Percentiles rank a stretch among this genome's conserved stretches.
Conservation (phyloP, 2,888 invertebrate species). For the Agrochola macilenta region DNA sequence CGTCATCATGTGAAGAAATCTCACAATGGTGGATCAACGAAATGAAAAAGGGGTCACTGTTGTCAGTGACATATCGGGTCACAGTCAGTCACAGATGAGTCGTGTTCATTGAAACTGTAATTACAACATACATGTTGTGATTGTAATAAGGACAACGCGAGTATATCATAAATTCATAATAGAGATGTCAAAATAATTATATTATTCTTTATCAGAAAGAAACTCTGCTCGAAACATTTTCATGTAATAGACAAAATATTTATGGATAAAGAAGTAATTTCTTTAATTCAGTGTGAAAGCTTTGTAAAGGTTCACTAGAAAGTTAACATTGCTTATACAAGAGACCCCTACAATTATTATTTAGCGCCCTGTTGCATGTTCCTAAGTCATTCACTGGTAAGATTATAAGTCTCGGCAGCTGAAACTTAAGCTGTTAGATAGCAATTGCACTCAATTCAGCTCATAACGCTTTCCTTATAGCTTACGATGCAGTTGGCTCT, state of each 20-base stretch:
- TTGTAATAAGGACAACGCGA: background rate
- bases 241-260: no score
- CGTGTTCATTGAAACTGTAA: slow-evolving; percentile 24
- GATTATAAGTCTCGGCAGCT: slow-evolving; percentile 12
- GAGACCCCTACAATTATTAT: background rate
- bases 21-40: background rate
- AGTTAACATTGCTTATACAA: background rate
- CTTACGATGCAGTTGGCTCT: slow-evolving; percentile 14
- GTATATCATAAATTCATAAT: background rate
- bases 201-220: background rate
- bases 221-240: background rate
- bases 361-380: background rate
- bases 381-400: slow-evolving; percentile 2
- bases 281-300: background rate
- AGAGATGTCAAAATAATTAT: background rate
- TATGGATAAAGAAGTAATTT: background rate
- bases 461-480: slow-evolving; percentile 28
- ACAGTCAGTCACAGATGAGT: slow-evolving; percentile 14
- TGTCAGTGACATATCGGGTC: slow-evolving; percentile 10
- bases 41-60: background rate
- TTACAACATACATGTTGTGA: background rate
- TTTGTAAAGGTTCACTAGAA: background rate
- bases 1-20: slow-evolving; percentile 28
- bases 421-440: slow-evolving; percentile 4
- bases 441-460: slow-evolving; percentile 18